A percentile compares a stretch with the other conserved stretches of the same genome.
phyloP scores from a whole-genome alignment of 2,113 vertebrate genomes.

The Theristicus caerulescens region DNA sequence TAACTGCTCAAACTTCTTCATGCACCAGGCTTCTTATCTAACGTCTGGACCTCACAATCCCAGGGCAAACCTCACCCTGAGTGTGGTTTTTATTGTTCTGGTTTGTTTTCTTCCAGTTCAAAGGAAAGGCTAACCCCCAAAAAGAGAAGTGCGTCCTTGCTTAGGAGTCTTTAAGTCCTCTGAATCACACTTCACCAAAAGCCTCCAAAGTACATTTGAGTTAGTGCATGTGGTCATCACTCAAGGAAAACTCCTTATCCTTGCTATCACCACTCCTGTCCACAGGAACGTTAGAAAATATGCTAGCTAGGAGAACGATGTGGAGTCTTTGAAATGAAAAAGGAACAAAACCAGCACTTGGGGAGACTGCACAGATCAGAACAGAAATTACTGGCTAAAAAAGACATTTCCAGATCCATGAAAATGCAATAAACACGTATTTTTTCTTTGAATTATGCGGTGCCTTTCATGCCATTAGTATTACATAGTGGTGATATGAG shows the following conservation, averaged over 20 bases:
- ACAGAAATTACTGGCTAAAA: constrained; percentile 32
- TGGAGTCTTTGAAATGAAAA: neutral
- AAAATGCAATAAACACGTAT: neutral
- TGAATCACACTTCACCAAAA: neutral
- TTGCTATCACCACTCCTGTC: neutral
- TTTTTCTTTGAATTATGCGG: neutral
- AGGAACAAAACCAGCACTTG: neutral
- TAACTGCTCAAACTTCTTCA: neutral
- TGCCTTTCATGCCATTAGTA: neutral
- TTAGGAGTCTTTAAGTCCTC: neutral
- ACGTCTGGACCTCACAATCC: neutral
- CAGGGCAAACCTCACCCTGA: constrained; percentile 19
- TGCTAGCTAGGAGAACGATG: neutral
- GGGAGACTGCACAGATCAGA: neutral
- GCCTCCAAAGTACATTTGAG: neutral
- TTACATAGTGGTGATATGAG: neutral
- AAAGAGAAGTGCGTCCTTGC: constrained; percentile 20
- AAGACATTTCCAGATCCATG: constrained; percentile 40
- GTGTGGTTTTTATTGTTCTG: constrained; percentile 32
- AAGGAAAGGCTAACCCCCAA: constrained; percentile 30
- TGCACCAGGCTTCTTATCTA: neutral
- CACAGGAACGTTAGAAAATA: neutral
- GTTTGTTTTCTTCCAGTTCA: constrained; percentile 47
- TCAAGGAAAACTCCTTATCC: neutral
- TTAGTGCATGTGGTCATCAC: neutral